phyloP scores from a whole-genome alignment of 2,797 vertebrate genomes.

The Phrynocephalus vlangalii region DNA sequence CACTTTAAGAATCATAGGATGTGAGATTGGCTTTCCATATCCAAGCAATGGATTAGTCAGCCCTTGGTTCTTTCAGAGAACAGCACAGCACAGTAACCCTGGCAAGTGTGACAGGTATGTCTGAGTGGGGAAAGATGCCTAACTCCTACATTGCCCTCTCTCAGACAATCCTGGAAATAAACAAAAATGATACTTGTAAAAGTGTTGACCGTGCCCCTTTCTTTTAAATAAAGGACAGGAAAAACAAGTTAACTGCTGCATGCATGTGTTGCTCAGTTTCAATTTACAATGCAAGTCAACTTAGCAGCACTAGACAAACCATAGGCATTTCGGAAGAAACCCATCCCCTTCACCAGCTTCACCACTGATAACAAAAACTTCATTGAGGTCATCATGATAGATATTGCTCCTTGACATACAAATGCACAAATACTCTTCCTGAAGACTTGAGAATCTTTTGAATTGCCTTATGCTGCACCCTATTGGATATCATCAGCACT shows the following conservation, averaged over 20 bases:
- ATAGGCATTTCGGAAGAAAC: neutral
- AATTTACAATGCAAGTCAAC: neutral
- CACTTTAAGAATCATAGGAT: neutral
- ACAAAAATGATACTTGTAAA: neutral
- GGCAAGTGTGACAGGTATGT: neutral
- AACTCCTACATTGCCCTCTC: neutral
- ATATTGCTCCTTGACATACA: neutral
- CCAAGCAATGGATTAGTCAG: neutral
- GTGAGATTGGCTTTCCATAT: neutral
- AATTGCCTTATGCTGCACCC: constrained; percentile 28
- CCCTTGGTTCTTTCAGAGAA: neutral
- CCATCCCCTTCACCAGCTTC: neutral
- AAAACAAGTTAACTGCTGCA: neutral
- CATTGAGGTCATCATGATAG: neutral
- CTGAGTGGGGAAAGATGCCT: neutral
- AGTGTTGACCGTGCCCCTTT: neutral
- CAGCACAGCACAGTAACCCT: neutral
- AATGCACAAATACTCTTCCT: neutral
- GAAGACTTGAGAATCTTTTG: neutral
- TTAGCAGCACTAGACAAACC: rapidly evolving
- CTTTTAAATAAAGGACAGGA: neutral
- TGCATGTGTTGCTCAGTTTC: neutral
- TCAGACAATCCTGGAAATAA: neutral
- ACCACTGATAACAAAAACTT: neutral
- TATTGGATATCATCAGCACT: constrained; percentile 14